Percentiles rank a stretch among this genome's conserved stretches.
phyloP scores from a whole-genome alignment of 2,113 vertebrate species.

The Peromyscus maniculatus region DNA sequence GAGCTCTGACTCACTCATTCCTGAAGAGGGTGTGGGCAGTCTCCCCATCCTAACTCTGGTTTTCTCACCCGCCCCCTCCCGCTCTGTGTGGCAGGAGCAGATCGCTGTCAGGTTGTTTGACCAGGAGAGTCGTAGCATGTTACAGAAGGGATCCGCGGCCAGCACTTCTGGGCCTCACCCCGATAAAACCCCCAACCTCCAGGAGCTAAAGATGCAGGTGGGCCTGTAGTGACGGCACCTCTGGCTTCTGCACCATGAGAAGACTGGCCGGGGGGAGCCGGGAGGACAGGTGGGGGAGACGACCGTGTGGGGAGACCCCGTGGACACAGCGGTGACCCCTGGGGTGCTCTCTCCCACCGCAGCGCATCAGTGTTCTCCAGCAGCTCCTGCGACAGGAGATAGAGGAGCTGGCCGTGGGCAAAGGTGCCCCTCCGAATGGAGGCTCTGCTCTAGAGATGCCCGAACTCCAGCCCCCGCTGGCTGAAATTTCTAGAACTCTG shows the following conservation, averaged over 20 bases:
- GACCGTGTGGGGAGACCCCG: background rate
- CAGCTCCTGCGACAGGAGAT: constrained; percentile 78
- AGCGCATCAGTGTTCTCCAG: constrained; percentile 80
- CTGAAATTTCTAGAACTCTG: constrained; percentile 64
- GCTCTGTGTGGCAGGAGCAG: constrained; percentile 74
- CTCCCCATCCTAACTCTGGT: background rate
- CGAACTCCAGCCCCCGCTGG: constrained; percentile 70
- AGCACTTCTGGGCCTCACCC: background rate
- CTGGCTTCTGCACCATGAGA: background rate
- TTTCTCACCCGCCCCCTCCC: background rate
- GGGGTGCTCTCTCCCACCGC: constrained; percentile 7
- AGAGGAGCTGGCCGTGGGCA: constrained; percentile 38
- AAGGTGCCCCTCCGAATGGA: background rate
- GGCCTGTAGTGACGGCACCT: background rate
- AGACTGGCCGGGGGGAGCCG: background rate
- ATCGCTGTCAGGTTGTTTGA: constrained; percentile 84
- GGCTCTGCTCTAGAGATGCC: constrained; percentile 60
- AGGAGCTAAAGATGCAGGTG: constrained; percentile 77
- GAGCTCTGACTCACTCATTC: background rate
- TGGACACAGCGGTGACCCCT: background rate
- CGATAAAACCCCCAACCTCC: background rate
- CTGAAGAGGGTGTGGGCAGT: background rate
- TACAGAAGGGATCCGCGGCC: constrained; percentile 20
- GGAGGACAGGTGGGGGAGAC: background rate
- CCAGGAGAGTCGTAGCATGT: constrained; percentile 61